Conservation (phyloP, 2,888 invertebrate genomes). For the Spisula subtruncata region DNA sequence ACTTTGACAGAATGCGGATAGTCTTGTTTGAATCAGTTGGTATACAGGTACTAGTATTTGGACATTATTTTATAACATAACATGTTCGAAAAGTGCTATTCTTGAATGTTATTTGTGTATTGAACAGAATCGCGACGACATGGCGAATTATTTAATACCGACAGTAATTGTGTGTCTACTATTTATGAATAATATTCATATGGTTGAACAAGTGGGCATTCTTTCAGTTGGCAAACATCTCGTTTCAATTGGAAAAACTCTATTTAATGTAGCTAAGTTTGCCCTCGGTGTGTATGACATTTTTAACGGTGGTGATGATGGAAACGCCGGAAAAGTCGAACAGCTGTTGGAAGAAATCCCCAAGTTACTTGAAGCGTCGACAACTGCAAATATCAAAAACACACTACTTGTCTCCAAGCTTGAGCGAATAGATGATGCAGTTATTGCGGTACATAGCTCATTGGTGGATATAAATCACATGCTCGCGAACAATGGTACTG, state of each 20-base stretch:
- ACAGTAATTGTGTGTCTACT: not conserved
- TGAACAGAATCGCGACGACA: too few relatives aligned
- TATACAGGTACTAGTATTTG: too few relatives aligned
- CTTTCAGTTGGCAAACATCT: too few relatives aligned
- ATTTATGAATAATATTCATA: not conserved
- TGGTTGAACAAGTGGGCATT: not conserved
- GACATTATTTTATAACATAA: too few relatives aligned
- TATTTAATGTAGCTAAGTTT: not conserved
- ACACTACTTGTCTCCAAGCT: conserved; percentile 37
- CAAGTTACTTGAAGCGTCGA: conserved; percentile 16
- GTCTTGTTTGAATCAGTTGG: too few relatives aligned
- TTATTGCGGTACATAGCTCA: conserved; percentile 43
- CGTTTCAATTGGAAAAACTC: not conserved
- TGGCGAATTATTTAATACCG: too few relatives aligned
- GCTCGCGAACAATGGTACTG: not conserved
- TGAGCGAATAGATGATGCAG: conserved; percentile 44
- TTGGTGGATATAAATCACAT: conserved; percentile 9
- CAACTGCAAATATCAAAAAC: conserved; percentile 11
- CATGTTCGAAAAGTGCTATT: too few relatives aligned
- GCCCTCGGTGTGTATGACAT: not conserved
- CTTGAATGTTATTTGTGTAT: too few relatives aligned
- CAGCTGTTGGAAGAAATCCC: conserved; percentile 13
- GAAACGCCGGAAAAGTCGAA: not conserved
- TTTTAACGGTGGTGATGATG: not conserved
- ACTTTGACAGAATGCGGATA: too few relatives aligned